Conservation (phyloP, 2,888 invertebrate species). For the Dynastes hyllus region DNA sequence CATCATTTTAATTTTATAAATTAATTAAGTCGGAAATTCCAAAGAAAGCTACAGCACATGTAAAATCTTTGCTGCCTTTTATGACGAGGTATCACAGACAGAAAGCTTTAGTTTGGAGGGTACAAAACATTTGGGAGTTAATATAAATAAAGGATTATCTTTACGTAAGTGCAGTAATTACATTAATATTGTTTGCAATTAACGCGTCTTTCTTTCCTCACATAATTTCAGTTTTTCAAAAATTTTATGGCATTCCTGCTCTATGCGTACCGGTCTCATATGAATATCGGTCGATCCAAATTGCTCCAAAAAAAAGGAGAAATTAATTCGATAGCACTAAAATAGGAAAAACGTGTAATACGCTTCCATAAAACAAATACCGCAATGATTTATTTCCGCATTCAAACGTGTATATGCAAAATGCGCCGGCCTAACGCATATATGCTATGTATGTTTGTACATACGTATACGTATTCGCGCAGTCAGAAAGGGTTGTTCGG, state of each 20-base stretch:
- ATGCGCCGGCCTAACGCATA: constrained; percentile 11
- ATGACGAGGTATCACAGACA: too few species aligned
- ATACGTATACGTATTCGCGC: neutral
- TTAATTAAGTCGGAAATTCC: too few species aligned
- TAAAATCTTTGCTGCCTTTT: too few species aligned
- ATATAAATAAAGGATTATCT: too few species aligned
- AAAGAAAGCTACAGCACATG: too few species aligned
- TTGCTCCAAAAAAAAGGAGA: constrained; percentile 8
- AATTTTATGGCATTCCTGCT: neutral
- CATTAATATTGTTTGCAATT: too few species aligned
- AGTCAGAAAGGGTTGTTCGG: constrained; percentile 21
- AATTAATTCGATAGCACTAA: constrained; percentile 36
- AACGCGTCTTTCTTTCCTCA: constrained; percentile 1
- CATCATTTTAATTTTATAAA: too few species aligned
- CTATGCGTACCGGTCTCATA: neutral
- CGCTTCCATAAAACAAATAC: constrained; percentile 40
- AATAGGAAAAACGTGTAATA: constrained; percentile 42
- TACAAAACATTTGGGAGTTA: too few species aligned
- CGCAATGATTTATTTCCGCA: constrained; percentile 34
- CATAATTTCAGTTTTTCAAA: neutral
- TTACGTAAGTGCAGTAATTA: too few species aligned
- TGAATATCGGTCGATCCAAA: neutral
- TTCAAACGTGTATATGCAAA: constrained; percentile 25
- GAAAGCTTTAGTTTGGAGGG: too few species aligned
- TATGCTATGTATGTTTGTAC: neutral